Conservation (phyloP, 1,140 invertebrate genomes). For the Adelges cooleyi region DNA sequence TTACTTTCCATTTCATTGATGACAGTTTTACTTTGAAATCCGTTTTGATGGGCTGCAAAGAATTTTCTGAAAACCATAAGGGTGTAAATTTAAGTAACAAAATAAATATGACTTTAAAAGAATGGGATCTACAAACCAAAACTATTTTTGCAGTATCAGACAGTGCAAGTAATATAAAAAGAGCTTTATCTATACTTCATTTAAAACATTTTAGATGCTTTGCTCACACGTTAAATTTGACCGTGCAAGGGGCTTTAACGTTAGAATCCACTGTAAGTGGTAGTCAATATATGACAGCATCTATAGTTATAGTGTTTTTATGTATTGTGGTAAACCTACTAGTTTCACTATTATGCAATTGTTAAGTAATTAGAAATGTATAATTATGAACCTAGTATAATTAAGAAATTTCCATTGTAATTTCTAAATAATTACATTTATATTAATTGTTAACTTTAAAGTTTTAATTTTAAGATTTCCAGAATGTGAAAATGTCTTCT, state of each 20-base stretch:
- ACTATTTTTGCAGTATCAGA: not conserved
- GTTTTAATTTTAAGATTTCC: too few relatives aligned
- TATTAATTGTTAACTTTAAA: too few relatives aligned
- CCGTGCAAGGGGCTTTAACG: not conserved
- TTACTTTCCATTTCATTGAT: not conserved
- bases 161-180: not conserved
- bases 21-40: not conserved
- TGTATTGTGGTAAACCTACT: too few relatives aligned
- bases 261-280: not conserved
- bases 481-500: too few relatives aligned
- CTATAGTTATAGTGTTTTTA: not conserved
- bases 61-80: not conserved
- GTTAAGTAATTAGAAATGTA: too few relatives aligned
- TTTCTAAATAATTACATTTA: too few relatives aligned
- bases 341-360: too few relatives aligned
- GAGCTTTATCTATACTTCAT: not conserved
- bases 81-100: not conserved
- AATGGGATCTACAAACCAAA: not conserved
- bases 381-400: too few relatives aligned
- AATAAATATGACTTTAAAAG: not conserved
- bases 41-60: not conserved
- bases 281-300: conserved; percentile 1
- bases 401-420: too few relatives aligned
- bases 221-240: not conserved
- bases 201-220: not conserved